Evolutionary conservation across 2,797 vertebrate genomes (phyloP), one percentile per base, ranked within the genome.

Genomic region (Hybognathus amarus): DNA sequence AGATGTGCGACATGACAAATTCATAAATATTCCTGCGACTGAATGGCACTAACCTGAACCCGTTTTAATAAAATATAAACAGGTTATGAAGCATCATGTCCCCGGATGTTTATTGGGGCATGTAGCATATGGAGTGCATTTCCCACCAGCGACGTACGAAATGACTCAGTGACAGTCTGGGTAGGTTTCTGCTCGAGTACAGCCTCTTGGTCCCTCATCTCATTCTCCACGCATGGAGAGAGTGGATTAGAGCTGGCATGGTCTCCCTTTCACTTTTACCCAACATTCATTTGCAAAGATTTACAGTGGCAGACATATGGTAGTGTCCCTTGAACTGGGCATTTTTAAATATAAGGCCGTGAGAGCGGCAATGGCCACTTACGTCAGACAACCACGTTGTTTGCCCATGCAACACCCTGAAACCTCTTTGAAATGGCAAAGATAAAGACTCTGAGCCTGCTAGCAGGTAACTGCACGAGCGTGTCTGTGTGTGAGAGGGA

Each of bases 141-240:
- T 83, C 64, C 79, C 85, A 77, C 40, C 64, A 85, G 83, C 79
- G 40, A 78, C 22, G 64, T 54, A 56, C 33, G 20, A 83, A 87
- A 85, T 83, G 64, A 86, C 56, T 86, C 74, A 22, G 61, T 81
- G 81, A 77, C 78, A 84, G 76, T 86, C 74, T 83, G 40, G 67
- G 70, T 75, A 77, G 52, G 80, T 77, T 83, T 89, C 54, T 54
- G n/a, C 27, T 86, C 4, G 27, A 78, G 59, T 54, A 83, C 78
- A 73, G 52, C 61, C 85, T 83, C 71, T 54, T 38, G 75, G 80
- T 54, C 77, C 81, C 80, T 84, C 38, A 83, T 83, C 85, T 86
- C 74, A 87, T 87, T 86, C 85, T 64, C 82, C n/a, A 38, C 11
- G 76, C 81, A 83, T 69, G 69, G 66, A 66, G 85, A 77, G 54